A percentile compares a stretch with the other conserved stretches of the same genome.
These are phyloP conservation scores for Cantharis flavilabris DNA, from an alignment of 2,888 invertebrate species.

Conservation along the genomic window DNA sequence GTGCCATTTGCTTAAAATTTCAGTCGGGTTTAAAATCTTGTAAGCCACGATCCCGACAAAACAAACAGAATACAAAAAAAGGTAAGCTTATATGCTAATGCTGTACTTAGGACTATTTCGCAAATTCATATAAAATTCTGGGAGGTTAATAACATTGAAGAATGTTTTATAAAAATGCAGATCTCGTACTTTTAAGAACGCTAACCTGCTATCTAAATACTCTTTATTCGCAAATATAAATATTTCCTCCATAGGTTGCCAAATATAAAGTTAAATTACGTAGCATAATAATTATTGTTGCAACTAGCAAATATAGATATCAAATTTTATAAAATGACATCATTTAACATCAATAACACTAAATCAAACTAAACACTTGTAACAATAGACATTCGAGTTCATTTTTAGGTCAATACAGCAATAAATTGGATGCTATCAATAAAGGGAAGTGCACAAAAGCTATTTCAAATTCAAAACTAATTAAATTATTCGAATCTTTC, in stretches of 20 bases:
- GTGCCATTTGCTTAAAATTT: background rate
- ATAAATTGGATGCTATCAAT: slow-evolving; percentile 5
- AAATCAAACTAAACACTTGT: slow-evolving; percentile 7
- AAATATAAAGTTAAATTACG: background rate
- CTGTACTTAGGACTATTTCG: background rate
- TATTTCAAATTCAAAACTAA: background rate
- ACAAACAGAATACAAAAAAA: background rate
- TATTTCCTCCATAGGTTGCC: background rate
- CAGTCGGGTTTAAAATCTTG: background rate
- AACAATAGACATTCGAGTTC: background rate
- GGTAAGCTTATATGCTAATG: background rate
- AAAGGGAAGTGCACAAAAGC: slow-evolving; percentile 5
- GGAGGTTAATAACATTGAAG: background rate
- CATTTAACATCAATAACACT: slow-evolving; percentile 13
- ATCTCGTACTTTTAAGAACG: background rate
- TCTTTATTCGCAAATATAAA: background rate
- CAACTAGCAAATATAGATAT: slow-evolving; percentile 8
- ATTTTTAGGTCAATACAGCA: slow-evolving; percentile 5
- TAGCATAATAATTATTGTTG: background rate
- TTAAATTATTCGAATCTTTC: background rate
- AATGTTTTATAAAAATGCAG: background rate
- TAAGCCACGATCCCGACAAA: background rate
- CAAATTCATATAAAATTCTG: background rate
- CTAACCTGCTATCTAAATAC: background rate
- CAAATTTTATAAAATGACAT: slow-evolving; percentile 14